Percentiles rank a stretch among this genome's conserved stretches.
Evolutionary conservation across 2,888 invertebrate species (phyloP).

Genomic region (Tetragonula carbonaria): DNA sequence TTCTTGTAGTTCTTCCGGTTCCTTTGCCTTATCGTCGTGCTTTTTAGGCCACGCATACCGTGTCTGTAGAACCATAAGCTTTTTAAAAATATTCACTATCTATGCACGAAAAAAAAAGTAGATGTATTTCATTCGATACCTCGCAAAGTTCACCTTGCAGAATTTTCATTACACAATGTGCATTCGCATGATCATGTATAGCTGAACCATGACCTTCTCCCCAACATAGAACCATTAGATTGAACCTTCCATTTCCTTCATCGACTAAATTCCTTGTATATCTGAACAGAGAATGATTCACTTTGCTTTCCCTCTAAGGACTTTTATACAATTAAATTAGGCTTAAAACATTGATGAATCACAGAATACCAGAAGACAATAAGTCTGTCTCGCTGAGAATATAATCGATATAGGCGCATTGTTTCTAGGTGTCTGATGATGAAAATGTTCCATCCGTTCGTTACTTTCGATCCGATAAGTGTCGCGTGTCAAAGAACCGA

Average conservation of each 20-base stretch:
- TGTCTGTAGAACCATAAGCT: slow-evolving; percentile 70
- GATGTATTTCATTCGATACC: slow-evolving; percentile 84
- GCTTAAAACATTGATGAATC: background rate
- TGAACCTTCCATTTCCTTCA: slow-evolving; percentile 98
- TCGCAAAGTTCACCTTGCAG: slow-evolving; percentile 93
- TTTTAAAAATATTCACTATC: background rate
- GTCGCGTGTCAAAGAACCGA: slow-evolving; percentile 61
- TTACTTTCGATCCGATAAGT: slow-evolving; percentile 32
- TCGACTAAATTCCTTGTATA: slow-evolving; percentile 99
- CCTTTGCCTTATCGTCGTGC: slow-evolving; percentile 71
- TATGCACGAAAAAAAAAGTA: background rate
- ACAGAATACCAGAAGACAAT: background rate
- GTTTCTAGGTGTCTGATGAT: background rate
- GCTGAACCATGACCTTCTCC: slow-evolving; percentile 97
- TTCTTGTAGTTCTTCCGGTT: slow-evolving; percentile 87
- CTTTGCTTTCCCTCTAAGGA: slow-evolving; percentile 1
- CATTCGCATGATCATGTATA: slow-evolving; percentile 98
- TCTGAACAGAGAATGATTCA: slow-evolving; percentile 83
- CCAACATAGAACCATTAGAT: slow-evolving; percentile 99
- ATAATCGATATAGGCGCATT: background rate
- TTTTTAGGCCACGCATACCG: slow-evolving; percentile 91
- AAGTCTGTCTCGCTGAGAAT: background rate
- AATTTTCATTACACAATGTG: slow-evolving; percentile 99
- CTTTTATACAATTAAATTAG: background rate
- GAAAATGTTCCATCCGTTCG: slow-evolving; percentile 1